Percentiles rank a stretch among this genome's conserved stretches.
These are phyloP conservation scores for Drosophila varians DNA, from an alignment of 1,140 invertebrate genomes.

Conservation along the genomic window DNA sequence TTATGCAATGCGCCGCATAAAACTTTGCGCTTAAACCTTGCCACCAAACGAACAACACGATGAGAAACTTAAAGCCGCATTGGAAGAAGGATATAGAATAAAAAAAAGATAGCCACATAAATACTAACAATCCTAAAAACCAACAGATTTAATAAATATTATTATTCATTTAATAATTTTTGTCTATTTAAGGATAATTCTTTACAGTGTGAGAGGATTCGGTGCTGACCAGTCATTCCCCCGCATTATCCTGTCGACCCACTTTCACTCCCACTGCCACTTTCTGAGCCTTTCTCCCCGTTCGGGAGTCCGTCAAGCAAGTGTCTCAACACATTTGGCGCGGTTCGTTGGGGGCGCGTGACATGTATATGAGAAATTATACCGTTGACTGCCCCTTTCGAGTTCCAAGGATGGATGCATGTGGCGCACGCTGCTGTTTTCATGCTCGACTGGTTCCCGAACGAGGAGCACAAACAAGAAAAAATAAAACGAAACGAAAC, in stretches of 20 bases:
- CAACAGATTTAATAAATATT: no score
- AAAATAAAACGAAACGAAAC: neutral
- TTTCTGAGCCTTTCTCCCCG: neutral
- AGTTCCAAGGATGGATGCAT: conserved; percentile 60
- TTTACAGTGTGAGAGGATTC: conserved; percentile 12
- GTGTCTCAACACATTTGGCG: conserved; percentile 76
- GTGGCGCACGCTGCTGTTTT: conserved; percentile 69
- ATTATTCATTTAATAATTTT: no score
- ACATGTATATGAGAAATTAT: conserved; percentile 83
- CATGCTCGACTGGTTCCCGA: conserved; percentile 58
- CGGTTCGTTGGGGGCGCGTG: conserved; percentile 76
- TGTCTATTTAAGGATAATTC: neutral
- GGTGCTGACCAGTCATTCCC: conserved; percentile 28
- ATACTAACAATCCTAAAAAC: no score
- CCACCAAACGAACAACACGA: conserved; percentile 6
- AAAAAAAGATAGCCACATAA: no score
- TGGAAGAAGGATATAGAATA: neutral
- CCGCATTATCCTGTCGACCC: conserved; percentile 17
- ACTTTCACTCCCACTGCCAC: neutral
- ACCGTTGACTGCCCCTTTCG: conserved; percentile 74
- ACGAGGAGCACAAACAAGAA: neutral
- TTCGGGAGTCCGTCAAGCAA: conserved; percentile 28
- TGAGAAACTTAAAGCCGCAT: neutral
- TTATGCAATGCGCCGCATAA: conserved; percentile 68
- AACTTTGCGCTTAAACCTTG: conserved; percentile 64